Base-by-base conservation (phyloP, 2,113 vertebrate species). In the Hippocampus barbouri region DNA sequence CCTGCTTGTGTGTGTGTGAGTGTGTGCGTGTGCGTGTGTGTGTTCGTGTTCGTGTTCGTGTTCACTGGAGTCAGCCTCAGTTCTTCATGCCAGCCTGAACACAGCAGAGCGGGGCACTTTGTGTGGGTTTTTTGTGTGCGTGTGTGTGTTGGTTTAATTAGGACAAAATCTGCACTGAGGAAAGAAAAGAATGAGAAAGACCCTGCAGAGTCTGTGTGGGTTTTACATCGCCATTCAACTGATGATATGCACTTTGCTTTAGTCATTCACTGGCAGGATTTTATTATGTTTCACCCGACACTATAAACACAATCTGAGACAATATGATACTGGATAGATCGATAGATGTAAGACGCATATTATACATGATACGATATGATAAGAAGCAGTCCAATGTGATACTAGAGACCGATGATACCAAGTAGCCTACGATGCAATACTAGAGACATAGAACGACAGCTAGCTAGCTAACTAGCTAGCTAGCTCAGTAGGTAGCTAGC, bases 1-100 rank as follows among this genome's bases (percentile, higher is more conserved):
- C 11, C 1, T 3, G 20, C 54, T 40, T 1, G n/a, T 53, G 65
- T 45, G 65, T 68, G 4, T 72, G 65, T 27, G 65, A 51, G 12
- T 21, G 3, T 7, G 51, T 74, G 30, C 5, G 30, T 72, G 65
- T n/a, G 1, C 5, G 65, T 69, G 34, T 72, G 65, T 27, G 65
- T 63, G 12, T 34, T 0, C 8, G 65, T 68, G 4, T 34, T 0
- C 8, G 65, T 68, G 4, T 7, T 25, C 25, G 69, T 34, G 51
- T 74, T 83, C 71, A 83, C 80, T 76, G 67, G 43, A 87, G 85
- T 87, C 75, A 79, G 69, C 70, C 57, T 74, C 68, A 62, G 73
- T 73, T 68, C 73, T 61, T 66, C 72, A 72, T 72, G 74, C 72
- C 77, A 83, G 66, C 15, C 60, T 63, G 71, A 77, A 72, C 73